Evolutionary conservation across 2,113 vertebrate genomes (phyloP).

Genomic region (Gopherus flavomarginatus): DNA sequence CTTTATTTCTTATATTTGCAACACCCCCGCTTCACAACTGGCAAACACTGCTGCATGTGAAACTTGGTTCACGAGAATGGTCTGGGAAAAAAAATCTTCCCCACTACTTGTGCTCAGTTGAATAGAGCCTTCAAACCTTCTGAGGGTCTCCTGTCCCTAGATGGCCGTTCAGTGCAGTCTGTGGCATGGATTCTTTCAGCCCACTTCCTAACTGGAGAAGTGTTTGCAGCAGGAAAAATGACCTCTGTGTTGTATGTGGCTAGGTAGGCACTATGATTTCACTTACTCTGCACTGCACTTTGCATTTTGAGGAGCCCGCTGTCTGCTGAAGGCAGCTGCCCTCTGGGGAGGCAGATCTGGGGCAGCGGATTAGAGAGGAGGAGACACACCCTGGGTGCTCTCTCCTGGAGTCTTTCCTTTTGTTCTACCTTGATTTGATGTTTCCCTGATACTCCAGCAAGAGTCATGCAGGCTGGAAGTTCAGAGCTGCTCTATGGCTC

Average conservation of each 20-base stretch:
- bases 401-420: neutral
- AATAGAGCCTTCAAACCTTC: neutral
- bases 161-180: too few relatives aligned
- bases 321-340: neutral
- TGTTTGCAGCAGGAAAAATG: neutral
- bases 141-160: neutral
- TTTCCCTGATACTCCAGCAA: neutral
- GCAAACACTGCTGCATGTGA: neutral
- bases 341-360: neutral
- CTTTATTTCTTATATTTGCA: neutral
- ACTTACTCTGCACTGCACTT: neutral
- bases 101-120: neutral
- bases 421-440: neutral
- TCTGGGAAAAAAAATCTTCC: neutral
- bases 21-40: neutral
- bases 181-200: neutral
- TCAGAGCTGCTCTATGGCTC: too few relatives aligned
- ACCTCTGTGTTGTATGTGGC: neutral
- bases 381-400: neutral
- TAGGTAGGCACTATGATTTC: neutral
- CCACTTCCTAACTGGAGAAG: neutral
- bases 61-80: neutral
- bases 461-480: neutral
- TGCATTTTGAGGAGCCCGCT: neutral
- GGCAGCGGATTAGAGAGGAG: neutral